Percentiles rank a stretch among this genome's conserved stretches.
These are phyloP conservation scores for Platorchestia sp. DNA, from an alignment of 1,140 invertebrate species.

Conservation along the genomic window DNA sequence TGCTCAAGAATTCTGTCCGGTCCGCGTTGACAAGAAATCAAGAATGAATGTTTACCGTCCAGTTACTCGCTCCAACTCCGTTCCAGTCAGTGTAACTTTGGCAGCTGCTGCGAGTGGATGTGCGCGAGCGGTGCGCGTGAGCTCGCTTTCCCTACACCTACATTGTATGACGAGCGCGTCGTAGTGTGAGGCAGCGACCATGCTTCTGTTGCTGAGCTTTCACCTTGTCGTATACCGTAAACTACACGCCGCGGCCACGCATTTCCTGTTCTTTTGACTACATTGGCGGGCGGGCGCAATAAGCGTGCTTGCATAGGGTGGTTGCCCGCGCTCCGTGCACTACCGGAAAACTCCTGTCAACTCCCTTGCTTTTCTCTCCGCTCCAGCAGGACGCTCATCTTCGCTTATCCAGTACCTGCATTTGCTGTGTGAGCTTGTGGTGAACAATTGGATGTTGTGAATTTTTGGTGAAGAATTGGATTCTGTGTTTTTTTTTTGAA, in stretches of 20 bases:
- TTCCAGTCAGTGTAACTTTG: not conserved
- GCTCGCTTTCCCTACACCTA: slow-evolving; percentile 10
- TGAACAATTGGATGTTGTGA: not conserved
- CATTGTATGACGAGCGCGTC: not conserved
- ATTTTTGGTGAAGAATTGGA: not conserved
- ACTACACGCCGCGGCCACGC: not conserved
- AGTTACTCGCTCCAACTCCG: too few species aligned
- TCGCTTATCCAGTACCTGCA: not conserved
- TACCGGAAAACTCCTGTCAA: not conserved
- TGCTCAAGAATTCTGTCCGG: not conserved
- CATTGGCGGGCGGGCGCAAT: not conserved
- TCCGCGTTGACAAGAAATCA: not conserved
- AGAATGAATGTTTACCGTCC: not conserved
- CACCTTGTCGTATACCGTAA: slow-evolving; percentile 33
- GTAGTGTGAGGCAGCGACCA: not conserved
- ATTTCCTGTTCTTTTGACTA: not conserved
- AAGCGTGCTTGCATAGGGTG: slow-evolving; percentile 38
- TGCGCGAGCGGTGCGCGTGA: not conserved
- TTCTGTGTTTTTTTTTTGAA: not conserved
- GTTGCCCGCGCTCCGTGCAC: slow-evolving; percentile 6
- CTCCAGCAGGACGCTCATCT: not conserved
- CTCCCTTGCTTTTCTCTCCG: not conserved
- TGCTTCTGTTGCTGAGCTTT: slow-evolving; percentile 39
- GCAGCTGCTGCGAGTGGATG: not conserved
- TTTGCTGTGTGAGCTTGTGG: too few species aligned